Percentiles rank a stretch among this genome's conserved stretches.
Conservation (phyloP, 2,113 vertebrate genomes). For the Pseudorectes ferrugineus region DNA sequence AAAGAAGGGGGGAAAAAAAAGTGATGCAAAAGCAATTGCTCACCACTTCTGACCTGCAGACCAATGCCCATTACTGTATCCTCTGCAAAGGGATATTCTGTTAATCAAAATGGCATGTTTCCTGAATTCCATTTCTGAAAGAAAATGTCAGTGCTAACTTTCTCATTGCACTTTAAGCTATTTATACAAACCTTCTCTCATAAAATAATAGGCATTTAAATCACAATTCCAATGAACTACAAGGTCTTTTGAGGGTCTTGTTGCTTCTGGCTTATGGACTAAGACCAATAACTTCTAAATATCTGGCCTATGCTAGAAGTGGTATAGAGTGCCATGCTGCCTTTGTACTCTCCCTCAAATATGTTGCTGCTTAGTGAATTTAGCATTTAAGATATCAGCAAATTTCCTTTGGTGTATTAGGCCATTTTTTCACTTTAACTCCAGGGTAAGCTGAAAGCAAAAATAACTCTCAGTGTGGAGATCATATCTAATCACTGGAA, state of each 20-base stretch:
- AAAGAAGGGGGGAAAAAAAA: fast-evolving
- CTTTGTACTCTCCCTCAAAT: neutral
- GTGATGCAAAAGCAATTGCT: neutral
- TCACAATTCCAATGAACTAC: neutral
- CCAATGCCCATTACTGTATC: neutral
- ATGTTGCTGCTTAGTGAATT: neutral
- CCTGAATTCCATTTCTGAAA: neutral
- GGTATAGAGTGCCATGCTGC: neutral
- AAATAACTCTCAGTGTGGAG: neutral
- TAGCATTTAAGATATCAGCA: neutral
- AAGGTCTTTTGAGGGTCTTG: neutral
- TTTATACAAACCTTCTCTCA: neutral
- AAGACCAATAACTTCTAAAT: neutral
- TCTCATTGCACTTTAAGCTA: neutral
- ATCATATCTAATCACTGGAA: neutral
- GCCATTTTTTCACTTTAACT: neutral
- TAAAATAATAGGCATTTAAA: neutral
- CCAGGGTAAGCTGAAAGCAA: neutral
- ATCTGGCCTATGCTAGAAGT: neutral
- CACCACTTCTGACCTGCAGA: neutral
- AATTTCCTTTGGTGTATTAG: neutral
- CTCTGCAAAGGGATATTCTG: neutral
- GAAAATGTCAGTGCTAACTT: neutral
- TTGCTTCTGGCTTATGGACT: neutral
- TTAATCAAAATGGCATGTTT: neutral